These are phyloP conservation scores for Phorcus lineatus DNA, from an alignment of 2,888 invertebrate genomes.

Conservation along the genomic window DNA sequence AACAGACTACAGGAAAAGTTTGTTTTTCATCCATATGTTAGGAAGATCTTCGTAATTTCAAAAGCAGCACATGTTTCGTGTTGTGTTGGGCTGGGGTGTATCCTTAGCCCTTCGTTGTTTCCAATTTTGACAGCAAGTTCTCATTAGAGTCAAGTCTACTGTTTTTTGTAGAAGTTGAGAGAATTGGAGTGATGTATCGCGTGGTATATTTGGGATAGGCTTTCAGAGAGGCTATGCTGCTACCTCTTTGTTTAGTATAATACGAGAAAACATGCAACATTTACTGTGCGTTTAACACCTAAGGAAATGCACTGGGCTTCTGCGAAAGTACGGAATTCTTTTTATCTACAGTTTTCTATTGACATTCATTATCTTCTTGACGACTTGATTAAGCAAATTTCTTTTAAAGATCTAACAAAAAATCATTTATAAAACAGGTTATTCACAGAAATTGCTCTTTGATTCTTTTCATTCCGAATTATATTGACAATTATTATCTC, in stretches of 20 bases:
- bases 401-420: no score
- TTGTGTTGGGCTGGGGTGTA: not conserved
- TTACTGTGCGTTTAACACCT: not conserved
- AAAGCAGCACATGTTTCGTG: not conserved
- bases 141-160: slow-evolving; percentile 7
- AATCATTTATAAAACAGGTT: no score
- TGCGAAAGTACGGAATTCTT: no score
- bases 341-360: no score
- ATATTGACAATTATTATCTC: no score
- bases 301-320: no score
- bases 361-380: no score
- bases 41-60: not conserved
- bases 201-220: not conserved
- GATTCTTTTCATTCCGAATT: no score
- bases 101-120: not conserved
- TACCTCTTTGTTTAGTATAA: not conserved
- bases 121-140: slow-evolving; percentile 19
- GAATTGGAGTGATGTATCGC: slow-evolving; percentile 1
- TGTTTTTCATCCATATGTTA: not conserved
- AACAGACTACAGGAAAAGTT: slow-evolving; percentile 1
- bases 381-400: no score
- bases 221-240: not conserved
- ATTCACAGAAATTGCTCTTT: no score
- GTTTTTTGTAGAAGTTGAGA: not conserved
- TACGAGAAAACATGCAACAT: not conserved